These are phyloP conservation scores for Vidua macroura DNA, from an alignment of 2,113 vertebrate species.

Conservation along the genomic window DNA sequence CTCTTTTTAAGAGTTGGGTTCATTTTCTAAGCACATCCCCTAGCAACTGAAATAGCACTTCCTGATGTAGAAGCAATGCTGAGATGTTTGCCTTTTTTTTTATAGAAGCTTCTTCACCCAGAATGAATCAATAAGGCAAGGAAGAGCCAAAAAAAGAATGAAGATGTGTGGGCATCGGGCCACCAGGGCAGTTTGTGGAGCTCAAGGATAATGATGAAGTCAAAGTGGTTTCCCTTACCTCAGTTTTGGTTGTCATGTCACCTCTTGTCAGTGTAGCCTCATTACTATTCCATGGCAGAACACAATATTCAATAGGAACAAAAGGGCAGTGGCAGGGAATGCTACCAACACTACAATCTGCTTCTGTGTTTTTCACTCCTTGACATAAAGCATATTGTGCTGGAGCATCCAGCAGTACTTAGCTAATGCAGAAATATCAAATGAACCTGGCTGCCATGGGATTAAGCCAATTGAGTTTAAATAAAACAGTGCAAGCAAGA, in stretches of 20 bases:
- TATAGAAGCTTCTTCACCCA: background rate
- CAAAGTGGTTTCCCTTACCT: background rate
- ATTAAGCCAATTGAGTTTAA: background rate
- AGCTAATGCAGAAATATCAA: background rate
- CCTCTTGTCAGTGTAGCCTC: background rate
- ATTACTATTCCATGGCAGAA: background rate
- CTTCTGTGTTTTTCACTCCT: background rate
- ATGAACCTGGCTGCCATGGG: background rate
- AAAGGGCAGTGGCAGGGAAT: background rate
- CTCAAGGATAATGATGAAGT: background rate
- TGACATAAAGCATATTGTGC: background rate
- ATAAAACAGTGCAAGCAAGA: background rate
- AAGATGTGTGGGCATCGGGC: background rate
- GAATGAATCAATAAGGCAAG: background rate
- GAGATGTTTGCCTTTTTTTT: background rate
- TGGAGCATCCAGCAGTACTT: background rate
- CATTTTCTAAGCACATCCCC: background rate
- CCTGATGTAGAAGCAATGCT: background rate
- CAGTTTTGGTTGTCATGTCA: background rate
- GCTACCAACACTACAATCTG: background rate
- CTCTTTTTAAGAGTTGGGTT: background rate
- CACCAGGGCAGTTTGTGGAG: background rate
- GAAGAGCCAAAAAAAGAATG: background rate
- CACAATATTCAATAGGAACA: background rate
- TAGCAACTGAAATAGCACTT: constrained; percentile 25